Conservation (phyloP, 2,113 vertebrate genomes). For the Gasterosteus aculeatus region DNA sequence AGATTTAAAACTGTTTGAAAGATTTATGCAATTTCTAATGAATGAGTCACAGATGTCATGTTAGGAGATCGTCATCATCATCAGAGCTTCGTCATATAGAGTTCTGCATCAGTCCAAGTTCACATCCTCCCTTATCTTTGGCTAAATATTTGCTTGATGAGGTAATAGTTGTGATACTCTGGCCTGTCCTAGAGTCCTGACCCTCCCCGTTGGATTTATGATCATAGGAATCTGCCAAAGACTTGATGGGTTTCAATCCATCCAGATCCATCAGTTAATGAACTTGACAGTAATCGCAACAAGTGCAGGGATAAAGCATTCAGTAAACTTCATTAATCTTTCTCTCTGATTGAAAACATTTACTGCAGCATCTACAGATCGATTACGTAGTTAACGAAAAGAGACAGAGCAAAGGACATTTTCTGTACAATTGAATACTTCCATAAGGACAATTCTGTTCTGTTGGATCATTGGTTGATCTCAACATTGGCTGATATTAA, state of each 20-base stretch:
- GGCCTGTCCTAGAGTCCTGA: constrained; percentile 55
- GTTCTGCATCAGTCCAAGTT: constrained; percentile 41
- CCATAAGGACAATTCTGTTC: constrained; percentile 17
- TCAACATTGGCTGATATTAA: constrained; percentile 37
- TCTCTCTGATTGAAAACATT: constrained; percentile 33
- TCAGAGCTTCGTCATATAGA: constrained; percentile 52
- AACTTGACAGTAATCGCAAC: constrained; percentile 76
- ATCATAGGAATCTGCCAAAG: constrained; percentile 38
- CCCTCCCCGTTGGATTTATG: constrained; percentile 70
- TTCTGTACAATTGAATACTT: constrained; percentile 10
- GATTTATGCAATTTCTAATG: constrained; percentile 96
- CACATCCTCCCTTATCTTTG: constrained; percentile 66
- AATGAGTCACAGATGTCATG: constrained; percentile 91
- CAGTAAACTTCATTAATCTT: constrained; percentile 24
- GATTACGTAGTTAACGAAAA: constrained; percentile 28
- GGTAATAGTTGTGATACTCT: constrained; percentile 65
- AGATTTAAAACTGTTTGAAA: constrained; percentile 93
- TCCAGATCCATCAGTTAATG: constrained; percentile 75
- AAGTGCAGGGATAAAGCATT: constrained; percentile 31
- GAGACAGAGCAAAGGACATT: not conserved
- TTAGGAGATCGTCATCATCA: constrained; percentile 61
- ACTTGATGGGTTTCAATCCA: constrained; percentile 61
- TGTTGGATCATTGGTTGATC: constrained; percentile 31
- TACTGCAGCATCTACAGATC: constrained; percentile 10
- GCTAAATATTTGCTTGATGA: constrained; percentile 70